Evolutionary conservation across 2,888 invertebrate species (phyloP), one percentile per base, ranked within the genome.

Genomic region (Ennomos quercinarius): DNA sequence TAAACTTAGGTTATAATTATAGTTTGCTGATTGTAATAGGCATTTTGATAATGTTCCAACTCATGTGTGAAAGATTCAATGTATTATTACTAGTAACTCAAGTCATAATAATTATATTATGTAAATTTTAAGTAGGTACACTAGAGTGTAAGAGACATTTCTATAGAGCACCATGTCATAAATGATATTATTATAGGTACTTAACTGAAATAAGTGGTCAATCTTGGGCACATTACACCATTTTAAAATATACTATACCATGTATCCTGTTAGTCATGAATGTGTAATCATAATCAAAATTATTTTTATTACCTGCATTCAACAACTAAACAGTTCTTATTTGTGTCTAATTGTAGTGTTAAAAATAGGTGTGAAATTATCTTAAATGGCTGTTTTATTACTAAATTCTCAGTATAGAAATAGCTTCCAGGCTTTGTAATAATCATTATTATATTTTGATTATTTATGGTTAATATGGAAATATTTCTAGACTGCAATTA

Each of bases 101-200:
- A 50, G 62, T 62, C 37, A 36, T 68, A 67, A 61, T 50, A 57
- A 52, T 41, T 38, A 52, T 50, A 57, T 61, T 64, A n/a, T n/a
- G n/a, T n/a, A 53, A 48, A 40, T 17, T 55, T 9, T 40, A 40
- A 51, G 42, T 66, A 68, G 50, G 27, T 38, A 64, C 12, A 51
- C 38, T 62, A 61, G 49, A 38, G 11, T 49, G 9, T 64, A 61
- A 2, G 3, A 63, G 59, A 39, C 50, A 61, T 56, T 57, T 27
- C 2, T 27, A 50, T 67, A 68, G 61, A 46, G 61, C 67, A 64
- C 67, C 47, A 46, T 60, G 45, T 27, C 27, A 27, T 27, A 27
- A 27, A 27, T 27, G 49, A 54, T 47, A 57, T 10, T 46, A 37
- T 36, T 34, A 57, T 51, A 27, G n/a, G n/a, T n/a, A 27, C 27